Conservation (phyloP, 2,797 vertebrate genomes). For the Liparis tanakae region DNA sequence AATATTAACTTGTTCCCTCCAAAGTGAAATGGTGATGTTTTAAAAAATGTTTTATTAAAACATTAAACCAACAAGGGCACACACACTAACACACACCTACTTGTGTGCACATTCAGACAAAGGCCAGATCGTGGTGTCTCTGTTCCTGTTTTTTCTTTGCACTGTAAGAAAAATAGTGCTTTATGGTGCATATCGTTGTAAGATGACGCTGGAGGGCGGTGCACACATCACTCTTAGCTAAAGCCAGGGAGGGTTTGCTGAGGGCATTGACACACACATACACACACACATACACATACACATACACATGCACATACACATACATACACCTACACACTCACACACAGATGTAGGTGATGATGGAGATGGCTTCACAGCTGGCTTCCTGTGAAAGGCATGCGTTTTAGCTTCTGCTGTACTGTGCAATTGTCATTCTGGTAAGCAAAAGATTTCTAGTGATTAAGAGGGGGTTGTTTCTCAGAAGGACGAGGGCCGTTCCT, state of each 20-base stretch:
- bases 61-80: not conserved
- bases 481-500: not conserved
- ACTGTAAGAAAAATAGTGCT: not conserved
- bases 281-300: too few relatives aligned
- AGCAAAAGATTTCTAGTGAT: not conserved
- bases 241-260: not conserved
- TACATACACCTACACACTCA: not conserved
- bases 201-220: not conserved
- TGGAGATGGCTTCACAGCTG: conserved; percentile 19
- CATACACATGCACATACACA: conserved; percentile 2
- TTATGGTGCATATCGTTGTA: conserved; percentile 4
- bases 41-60: not conserved
- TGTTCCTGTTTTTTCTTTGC: conserved; percentile 17
- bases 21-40: not conserved
- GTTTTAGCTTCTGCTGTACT: conserved; percentile 9
- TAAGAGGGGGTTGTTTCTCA: not conserved
- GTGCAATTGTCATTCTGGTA: not conserved
- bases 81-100: too few relatives aligned
- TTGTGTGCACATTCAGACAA: not conserved
- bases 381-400: conserved; percentile 19
- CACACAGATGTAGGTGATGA: conserved; percentile 30
- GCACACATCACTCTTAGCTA: not conserved
- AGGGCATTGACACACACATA: not conserved
- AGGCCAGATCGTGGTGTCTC: not conserved
- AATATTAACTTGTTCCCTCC: not conserved